phyloP scores from a whole-genome alignment of 1,140 invertebrate genomes.

The Penaeus japonicus region DNA sequence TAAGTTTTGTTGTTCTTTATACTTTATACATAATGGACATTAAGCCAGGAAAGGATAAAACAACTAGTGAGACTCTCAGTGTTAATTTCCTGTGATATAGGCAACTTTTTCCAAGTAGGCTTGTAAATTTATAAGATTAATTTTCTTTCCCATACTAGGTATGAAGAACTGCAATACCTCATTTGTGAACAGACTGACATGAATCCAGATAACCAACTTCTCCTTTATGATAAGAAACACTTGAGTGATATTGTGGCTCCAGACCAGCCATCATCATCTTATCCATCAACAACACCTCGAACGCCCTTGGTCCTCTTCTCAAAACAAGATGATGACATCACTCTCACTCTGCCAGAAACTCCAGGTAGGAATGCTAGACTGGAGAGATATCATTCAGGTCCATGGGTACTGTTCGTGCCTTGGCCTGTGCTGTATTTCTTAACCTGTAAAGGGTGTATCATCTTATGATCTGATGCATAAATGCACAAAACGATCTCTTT shows the following conservation, averaged over 20 bases:
- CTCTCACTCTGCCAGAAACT: conserved; percentile 63
- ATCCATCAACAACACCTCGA: conserved; percentile 75
- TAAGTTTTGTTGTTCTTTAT: background rate
- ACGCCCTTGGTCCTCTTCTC: conserved; percentile 84
- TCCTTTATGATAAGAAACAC: conserved; percentile 75
- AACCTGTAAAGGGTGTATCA: no score
- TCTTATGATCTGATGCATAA: no score
- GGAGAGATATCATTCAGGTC: no score
- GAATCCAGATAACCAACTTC: conserved; percentile 78
- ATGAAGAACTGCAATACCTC: conserved; percentile 59
- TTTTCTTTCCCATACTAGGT: conserved; percentile 47
- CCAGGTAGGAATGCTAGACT: conserved; percentile 30
- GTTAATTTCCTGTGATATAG: no score
- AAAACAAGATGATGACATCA: conserved; percentile 85
- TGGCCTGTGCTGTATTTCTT: no score
- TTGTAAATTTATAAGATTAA: background rate
- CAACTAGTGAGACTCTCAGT: no score
- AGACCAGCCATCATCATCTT: conserved; percentile 74
- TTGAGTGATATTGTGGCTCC: conserved; percentile 72
- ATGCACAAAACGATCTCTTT: no score
- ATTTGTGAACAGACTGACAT: conserved; percentile 83
- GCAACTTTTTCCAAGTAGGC: background rate
- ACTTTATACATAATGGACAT: no score
- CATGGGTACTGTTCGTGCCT: no score
- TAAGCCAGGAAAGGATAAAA: no score